phyloP scores from a whole-genome alignment of 2,888 invertebrate species.

The Watsonalla binaria region DNA sequence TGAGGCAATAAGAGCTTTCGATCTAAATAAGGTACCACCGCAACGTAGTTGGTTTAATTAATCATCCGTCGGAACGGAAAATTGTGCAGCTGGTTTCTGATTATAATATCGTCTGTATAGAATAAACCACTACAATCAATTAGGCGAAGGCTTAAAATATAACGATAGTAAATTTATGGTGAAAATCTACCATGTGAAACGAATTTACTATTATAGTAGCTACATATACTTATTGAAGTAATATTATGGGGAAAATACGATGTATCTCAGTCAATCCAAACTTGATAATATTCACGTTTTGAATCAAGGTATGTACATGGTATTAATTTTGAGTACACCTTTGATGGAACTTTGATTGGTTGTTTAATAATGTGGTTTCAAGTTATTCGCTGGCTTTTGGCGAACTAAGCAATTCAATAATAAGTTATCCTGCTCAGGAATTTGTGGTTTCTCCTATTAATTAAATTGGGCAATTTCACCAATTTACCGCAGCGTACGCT shows the following conservation, averaged over 20 bases:
- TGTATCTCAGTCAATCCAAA: too few relatives aligned
- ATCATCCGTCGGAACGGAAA: conserved; percentile 63
- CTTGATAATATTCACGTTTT: too few relatives aligned
- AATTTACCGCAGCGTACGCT: conserved; percentile 19
- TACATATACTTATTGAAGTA: too few relatives aligned
- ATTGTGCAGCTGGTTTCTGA: conserved; percentile 58
- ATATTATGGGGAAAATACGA: too few relatives aligned
- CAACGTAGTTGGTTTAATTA: conserved; percentile 52
- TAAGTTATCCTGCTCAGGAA: conserved; percentile 32
- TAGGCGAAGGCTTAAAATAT: conserved; percentile 15
- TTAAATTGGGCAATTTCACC: conserved; percentile 31
- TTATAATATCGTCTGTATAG: conserved; percentile 59
- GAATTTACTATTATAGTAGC: too few relatives aligned
- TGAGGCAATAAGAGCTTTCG: background rate
- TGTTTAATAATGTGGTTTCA: conserved; percentile 21
- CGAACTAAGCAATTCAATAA: conserved; percentile 36
- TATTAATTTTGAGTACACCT: conserved; percentile 7
- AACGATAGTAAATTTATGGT: too few relatives aligned
- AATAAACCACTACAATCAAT: conserved; percentile 34
- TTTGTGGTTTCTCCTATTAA: conserved; percentile 38
- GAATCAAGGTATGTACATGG: too few relatives aligned
- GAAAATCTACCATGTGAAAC: too few relatives aligned
- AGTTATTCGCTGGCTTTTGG: conserved; percentile 25
- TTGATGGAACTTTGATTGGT: conserved; percentile 16
- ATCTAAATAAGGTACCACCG: background rate